Evolutionary conservation across 2,797 vertebrate species (phyloP), one percentile per base, ranked within the genome.

Genomic region (Spinus pinus): DNA sequence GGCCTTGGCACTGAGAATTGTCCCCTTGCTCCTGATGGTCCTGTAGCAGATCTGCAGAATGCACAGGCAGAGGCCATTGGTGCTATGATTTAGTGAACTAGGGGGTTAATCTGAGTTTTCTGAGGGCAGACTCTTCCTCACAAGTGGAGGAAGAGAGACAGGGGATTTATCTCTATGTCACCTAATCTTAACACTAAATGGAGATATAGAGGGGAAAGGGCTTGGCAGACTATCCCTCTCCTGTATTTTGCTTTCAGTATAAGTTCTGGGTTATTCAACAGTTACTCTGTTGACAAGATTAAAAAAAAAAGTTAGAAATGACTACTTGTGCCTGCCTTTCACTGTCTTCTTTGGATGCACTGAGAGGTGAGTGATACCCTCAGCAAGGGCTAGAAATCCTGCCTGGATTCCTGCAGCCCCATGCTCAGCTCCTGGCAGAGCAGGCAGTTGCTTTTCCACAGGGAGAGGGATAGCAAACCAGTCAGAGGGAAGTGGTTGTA

Each of bases 241-340:
- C 54, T 71, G 10, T 66, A 22, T 86, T 90, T 87, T 86, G 31
- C 44, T 86, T 81, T 88, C 46, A 41, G 21, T 60, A 3, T 21
- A 60, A 78, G 0, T 81, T 82, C 46, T 10, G 12, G 13, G n/a
- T 66, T 42, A 19, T 42, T 42, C 41, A 42, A 42, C 41, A 42
- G 42, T 90, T 89, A 78, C 39, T 77, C 66, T 69, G 21, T 60
- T 86, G 84, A 73, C 53, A 66, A 73, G 64, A 77, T 67, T 33
- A 33, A 84, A 70, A 60, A 86, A 53, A 51, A 64, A 81, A 8
- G 57, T 47, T 58, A 77, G 44, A 80, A 86, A 79, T 20, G 1
- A n/a, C 41, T 62, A 81, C 58, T 70, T 1, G 1, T 7, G 31
- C 44, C 53, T 90, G n/a, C 23, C 44, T 86, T 90, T 70, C 58